Base-by-base conservation (phyloP, 2,888 invertebrate genomes). In the Cistogaster globosa region DNA sequence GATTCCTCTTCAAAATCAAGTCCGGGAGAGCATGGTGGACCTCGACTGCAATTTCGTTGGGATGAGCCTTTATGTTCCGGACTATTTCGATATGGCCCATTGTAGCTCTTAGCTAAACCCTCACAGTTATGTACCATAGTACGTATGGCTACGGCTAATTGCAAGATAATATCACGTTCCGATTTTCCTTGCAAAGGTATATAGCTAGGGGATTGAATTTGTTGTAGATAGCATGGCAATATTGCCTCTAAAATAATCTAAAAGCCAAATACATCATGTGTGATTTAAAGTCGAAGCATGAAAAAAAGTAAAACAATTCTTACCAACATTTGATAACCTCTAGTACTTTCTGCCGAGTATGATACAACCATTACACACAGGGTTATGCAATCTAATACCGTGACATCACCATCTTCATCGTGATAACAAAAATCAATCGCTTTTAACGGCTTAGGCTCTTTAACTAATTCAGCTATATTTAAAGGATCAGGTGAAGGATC, bases 401-500 rank as follows among this genome's bases (percentile, higher is more conserved):
- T 97, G 72, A 99, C 98, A 94, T 98, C 98, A 92, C 99, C 99
- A 71, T 98, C 97, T 91, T 99, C 99, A 91, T 99, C 99, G 88
- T 98, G 97, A 92, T 99, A 99, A 92, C 99, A 99, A 93, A 99
- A 99, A 93, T 99, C 99, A 72, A 99, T 96, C 0, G 99, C 98
- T 91, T 97, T 97, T 18, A 98, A 93, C 0, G 97, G 98, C 88
- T 97, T 97, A 20, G 97, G 97, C 90, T 96, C 98, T 92, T 98
- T 98, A 0, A 98, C 97, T 20, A 98, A 92, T 90, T 97, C 97
- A 1, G 97, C 97, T 87, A 98, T 98, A 91, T 98, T 97, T 0
- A 98, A 93, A 0, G 98, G 98, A 93, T 98, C 98, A 0, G 97
- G 97, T 0, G 98, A 98, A 0, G 98, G 98, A 20, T 98, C 97